Conservation (phyloP, 2,797 vertebrate species). For the Pteropus rufus region DNA sequence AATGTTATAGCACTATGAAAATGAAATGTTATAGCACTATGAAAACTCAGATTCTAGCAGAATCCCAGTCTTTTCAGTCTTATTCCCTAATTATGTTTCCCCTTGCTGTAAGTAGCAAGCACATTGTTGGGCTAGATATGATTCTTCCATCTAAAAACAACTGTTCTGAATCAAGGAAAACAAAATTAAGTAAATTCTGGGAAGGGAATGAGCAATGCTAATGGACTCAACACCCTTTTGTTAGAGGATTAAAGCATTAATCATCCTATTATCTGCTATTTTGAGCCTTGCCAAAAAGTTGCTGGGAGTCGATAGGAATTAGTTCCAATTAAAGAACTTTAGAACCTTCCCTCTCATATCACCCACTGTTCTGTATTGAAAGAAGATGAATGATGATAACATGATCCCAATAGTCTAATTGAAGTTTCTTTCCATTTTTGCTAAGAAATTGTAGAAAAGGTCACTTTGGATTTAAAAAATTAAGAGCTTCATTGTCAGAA, state of each 20-base stretch:
- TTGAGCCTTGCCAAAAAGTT: conserved; percentile 63
- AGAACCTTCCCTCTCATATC: conserved; percentile 46
- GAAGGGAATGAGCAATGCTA: conserved; percentile 44
- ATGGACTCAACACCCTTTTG: conserved; percentile 50
- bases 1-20: background rate
- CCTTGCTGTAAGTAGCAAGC: background rate
- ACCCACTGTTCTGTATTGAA: conserved; percentile 64
- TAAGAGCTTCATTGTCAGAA: conserved; percentile 59
- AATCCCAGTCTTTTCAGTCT: background rate
- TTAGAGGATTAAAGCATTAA: conserved; percentile 67
- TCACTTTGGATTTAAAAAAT: conserved; percentile 63
- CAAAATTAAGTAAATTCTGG: conserved; percentile 59
- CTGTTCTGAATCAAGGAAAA: conserved; percentile 52
- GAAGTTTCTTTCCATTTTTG: conserved; percentile 56
- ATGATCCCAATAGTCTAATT: conserved; percentile 53
- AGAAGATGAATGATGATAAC: conserved; percentile 64
- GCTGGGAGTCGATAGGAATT: conserved; percentile 54
- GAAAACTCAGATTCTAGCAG: conserved; percentile 25
- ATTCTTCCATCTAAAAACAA: conserved; percentile 43
- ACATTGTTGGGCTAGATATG: background rate
- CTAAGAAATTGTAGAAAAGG: conserved; percentile 64
- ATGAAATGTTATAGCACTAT: background rate
- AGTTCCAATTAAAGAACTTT: conserved; percentile 67
- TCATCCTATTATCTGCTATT: conserved; percentile 69
- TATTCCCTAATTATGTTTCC: background rate